Conservation (phyloP, 2,888 invertebrate species). For the Stenolophus ochropezus region DNA sequence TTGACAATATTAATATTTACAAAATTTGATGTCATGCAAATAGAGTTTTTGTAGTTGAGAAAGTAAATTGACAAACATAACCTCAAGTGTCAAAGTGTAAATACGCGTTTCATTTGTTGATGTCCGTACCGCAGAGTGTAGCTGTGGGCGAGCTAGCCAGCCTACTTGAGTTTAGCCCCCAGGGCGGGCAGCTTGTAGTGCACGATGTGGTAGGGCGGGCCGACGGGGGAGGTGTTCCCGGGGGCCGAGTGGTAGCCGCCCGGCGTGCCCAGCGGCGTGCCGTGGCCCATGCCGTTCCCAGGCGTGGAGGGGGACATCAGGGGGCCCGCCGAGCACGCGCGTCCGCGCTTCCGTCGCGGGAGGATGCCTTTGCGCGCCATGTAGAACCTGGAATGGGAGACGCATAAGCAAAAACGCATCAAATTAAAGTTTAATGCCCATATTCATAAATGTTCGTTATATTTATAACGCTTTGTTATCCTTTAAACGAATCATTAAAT, state of each 20-base stretch:
- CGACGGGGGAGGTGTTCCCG: constrained; percentile 78
- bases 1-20: too few species aligned
- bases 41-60: too few species aligned
- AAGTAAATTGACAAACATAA: too few species aligned
- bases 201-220: constrained; percentile 85
- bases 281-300: constrained; percentile 62
- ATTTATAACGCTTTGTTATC: too few species aligned
- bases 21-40: too few species aligned
- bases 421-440: too few species aligned
- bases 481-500: too few species aligned
- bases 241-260: constrained; percentile 71
- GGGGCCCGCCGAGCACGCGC: constrained; percentile 74
- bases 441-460: too few species aligned
- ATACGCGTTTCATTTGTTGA: too few species aligned
- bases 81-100: too few species aligned
- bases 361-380: constrained; percentile 91
- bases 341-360: constrained; percentile 85
- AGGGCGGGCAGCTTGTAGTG: constrained; percentile 83
- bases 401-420: not conserved
- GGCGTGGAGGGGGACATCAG: constrained; percentile 64
- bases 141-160: too few species aligned
- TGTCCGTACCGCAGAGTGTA: too few species aligned
- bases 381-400: constrained; percentile 78
- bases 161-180: constrained; percentile 74
- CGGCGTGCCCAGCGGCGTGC: constrained; percentile 66